phyloP scores from a whole-genome alignment of 2,888 invertebrate species.

The Eristalis tenax region DNA sequence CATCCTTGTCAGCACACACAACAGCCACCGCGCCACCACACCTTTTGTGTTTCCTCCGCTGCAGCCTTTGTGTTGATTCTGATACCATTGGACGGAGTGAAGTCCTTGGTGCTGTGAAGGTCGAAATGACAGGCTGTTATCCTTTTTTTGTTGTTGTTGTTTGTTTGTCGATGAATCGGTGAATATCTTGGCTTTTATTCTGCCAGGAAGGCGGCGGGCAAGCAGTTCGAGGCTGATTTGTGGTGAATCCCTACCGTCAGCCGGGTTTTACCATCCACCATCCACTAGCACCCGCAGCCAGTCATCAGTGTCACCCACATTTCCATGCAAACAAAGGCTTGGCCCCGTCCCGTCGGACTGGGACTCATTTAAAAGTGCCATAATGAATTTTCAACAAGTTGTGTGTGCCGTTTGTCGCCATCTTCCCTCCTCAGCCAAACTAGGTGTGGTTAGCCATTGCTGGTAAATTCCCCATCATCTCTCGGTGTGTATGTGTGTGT shows the following conservation, averaged over 20 bases:
- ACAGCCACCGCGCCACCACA: neutral
- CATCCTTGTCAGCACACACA: constrained; percentile 16
- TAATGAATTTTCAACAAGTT: constrained; percentile 72
- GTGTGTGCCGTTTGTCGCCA: constrained; percentile 4
- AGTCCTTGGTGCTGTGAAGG: neutral
- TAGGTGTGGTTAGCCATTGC: constrained; percentile 19
- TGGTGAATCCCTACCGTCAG: constrained; percentile 25
- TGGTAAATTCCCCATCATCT: neutral
- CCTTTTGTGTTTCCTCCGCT: constrained; percentile 39
- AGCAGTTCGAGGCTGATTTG: constrained; percentile 65
- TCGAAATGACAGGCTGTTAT: neutral
- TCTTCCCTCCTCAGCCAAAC: neutral
- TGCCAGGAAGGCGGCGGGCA: constrained; percentile 30
- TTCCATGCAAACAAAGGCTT: constrained; percentile 63
- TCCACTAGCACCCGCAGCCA: constrained; percentile 2
- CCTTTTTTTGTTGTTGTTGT: constrained; percentile 31
- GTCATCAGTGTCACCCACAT: constrained; percentile 35
- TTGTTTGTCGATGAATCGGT: constrained; percentile 58
- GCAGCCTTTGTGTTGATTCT: constrained; percentile 34
- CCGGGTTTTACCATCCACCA: neutral
- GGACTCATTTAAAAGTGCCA: constrained; percentile 59
- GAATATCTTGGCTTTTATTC: constrained; percentile 61
- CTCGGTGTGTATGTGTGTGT: constrained; percentile 35
- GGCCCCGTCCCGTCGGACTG: constrained; percentile 39
- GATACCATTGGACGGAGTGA: neutral